Evolutionary conservation across 2,113 vertebrate species (phyloP).

Genomic region (Cathartes aura): DNA sequence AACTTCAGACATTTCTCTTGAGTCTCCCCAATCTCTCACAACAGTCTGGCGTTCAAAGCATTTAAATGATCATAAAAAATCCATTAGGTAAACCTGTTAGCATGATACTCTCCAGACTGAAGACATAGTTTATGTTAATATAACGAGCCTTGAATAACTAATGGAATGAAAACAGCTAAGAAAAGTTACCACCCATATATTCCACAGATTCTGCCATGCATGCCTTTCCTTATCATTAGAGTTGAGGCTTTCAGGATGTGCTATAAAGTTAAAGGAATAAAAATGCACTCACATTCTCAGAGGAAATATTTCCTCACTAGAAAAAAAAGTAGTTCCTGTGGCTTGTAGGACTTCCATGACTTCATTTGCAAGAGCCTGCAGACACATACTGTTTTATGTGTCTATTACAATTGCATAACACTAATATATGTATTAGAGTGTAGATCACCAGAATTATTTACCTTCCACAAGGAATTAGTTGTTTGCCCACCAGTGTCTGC

Average conservation of each 20-base stretch:
- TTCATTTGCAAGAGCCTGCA: background rate
- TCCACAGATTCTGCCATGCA: background rate
- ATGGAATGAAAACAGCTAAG: background rate
- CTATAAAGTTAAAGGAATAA: background rate
- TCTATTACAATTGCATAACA: background rate
- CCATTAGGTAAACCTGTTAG: background rate
- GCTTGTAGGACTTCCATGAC: background rate
- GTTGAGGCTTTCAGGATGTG: background rate
- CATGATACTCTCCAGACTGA: background rate
- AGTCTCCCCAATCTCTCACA: background rate
- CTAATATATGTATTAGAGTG: background rate
- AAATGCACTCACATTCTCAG: background rate
- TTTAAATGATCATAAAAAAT: conserved; percentile 2
- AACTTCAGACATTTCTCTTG: background rate
- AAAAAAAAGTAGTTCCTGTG: background rate
- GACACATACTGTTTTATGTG: background rate
- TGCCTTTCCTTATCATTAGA: background rate
- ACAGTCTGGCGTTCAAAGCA: background rate
- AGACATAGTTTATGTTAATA: background rate
- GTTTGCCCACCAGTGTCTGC: background rate
- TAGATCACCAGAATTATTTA: background rate
- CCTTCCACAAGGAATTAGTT: background rate
- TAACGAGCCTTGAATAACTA: conserved; percentile 23
- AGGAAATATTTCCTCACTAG: background rate
- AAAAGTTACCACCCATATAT: background rate